Evolutionary conservation across 30 jellyfish, hydroid and myxozoan species (phyloP), one percentile per base, ranked within the genome.

Genomic region (Mastigias papua): DNA sequence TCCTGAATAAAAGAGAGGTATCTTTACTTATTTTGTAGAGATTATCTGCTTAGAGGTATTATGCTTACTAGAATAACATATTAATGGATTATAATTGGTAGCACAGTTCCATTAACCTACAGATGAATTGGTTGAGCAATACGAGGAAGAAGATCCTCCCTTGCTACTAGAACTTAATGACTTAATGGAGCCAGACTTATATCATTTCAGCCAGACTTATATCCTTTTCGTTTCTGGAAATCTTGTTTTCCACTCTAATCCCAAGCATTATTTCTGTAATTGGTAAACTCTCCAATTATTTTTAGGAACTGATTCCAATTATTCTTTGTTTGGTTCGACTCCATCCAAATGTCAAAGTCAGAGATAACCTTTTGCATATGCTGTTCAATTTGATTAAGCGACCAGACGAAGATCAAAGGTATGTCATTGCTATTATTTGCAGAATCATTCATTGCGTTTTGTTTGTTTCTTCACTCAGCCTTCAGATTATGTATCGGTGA

Each of bases 1-100:
- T 95, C 88, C 91, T 95, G n/a, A 95, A 95, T 68, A 95, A 95
- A 66, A 69, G 99, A 89, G 99, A 95, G 94, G 99, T 95, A 75
- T 1, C 37, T 54, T 11, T 54, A 54, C 17, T 10, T 10, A 7
- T 54, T 3, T 25, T 42, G 54, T 4, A 4, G 54, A 4, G 7
- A 15, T 42, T 42, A 4, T 42, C 13, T 15, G 13, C 7, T 42
- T 42, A n/a, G n/a, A n/a, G n/a, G n/a, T n/a, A n/a, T n/a, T n/a
- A n/a, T n/a, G n/a, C n/a, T n/a, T n/a, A n/a, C n/a, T n/a, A n/a
- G n/a, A n/a, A n/a, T n/a, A n/a, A n/a, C n/a, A n/a, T n/a, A n/a
- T n/a, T n/a, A n/a, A n/a, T n/a, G n/a, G n/a, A n/a, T n/a, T n/a
- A n/a, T n/a, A n/a, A n/a, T n/a, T n/a, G n/a, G n/a, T n/a, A n/a